phyloP scores from a whole-genome alignment of 2,113 vertebrate species.

The Oostethus manadensis region DNA sequence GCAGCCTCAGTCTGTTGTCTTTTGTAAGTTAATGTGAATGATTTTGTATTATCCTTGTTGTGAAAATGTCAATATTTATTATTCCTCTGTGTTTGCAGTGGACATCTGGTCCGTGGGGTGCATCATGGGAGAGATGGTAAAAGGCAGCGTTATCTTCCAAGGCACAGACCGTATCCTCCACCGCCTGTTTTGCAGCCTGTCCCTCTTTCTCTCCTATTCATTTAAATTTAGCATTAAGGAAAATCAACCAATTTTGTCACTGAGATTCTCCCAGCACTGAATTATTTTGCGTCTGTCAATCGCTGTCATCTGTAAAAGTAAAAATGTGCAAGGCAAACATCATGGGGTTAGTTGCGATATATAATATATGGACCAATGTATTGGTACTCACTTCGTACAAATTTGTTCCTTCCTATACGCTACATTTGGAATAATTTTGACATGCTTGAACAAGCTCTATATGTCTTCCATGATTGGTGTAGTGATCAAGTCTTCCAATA shows the following conservation, averaged over 20 bases:
- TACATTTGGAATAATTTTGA: too few relatives aligned
- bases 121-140: conserved; percentile 99
- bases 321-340: background rate
- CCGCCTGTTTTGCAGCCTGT: conserved; percentile 16
- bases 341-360: too few relatives aligned
- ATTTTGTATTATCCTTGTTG: conserved; percentile 5
- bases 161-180: conserved; percentile 98
- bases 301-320: background rate
- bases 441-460: too few relatives aligned
- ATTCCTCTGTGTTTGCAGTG: conserved; percentile 84
- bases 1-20: conserved; percentile 1
- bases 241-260: background rate
- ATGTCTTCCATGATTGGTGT: too few relatives aligned
- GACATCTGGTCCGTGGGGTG: conserved; percentile 99
- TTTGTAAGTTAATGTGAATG: conserved; percentile 6
- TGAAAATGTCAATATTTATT: conserved; percentile 3
- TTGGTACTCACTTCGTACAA: too few relatives aligned
- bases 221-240: background rate
- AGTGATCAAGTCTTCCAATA: too few relatives aligned
- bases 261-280: background rate
- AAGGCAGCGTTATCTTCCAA: conserved; percentile 98
- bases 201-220: conserved; percentile 9
- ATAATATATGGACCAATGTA: too few relatives aligned
- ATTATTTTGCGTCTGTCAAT: background rate
- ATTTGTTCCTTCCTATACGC: too few relatives aligned